Evolutionary conservation across 2,113 vertebrate species (phyloP).

Genomic region (Cyanoliseus patagonus): DNA sequence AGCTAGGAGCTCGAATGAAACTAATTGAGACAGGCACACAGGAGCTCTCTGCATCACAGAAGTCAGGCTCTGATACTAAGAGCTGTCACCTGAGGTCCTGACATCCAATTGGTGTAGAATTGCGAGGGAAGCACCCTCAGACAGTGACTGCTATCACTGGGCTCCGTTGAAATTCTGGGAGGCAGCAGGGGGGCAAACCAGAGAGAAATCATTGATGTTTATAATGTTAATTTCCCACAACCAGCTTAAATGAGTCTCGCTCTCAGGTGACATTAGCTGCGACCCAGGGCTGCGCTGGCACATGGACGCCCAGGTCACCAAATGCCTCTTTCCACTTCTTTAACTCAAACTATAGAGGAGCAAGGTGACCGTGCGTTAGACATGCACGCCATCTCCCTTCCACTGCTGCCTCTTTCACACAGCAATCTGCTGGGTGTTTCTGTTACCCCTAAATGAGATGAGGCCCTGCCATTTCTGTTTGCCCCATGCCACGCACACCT

Average conservation of each 20-base stretch:
- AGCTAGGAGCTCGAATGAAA: neutral
- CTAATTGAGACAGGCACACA: neutral
- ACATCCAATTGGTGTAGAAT: neutral
- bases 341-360: neutral
- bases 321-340: neutral
- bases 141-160: neutral
- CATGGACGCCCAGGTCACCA: neutral
- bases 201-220: neutral
- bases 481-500: neutral
- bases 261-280: neutral
- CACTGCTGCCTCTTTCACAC: neutral
- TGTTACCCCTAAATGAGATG: neutral
- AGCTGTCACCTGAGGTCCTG: neutral
- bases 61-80: neutral
- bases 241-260: neutral
- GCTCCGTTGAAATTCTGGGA: neutral
- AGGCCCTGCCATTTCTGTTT: neutral
- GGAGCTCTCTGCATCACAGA: neutral
- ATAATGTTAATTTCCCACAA: neutral
- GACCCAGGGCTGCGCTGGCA: neutral
- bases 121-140: neutral
- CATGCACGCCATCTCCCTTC: neutral
- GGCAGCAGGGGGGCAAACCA: fast-evolving
- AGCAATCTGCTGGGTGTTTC: neutral
- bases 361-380: fast-evolving